These are phyloP conservation scores for Lamproptera curius DNA, from an alignment of 2,888 invertebrate species.

Conservation along the genomic window DNA sequence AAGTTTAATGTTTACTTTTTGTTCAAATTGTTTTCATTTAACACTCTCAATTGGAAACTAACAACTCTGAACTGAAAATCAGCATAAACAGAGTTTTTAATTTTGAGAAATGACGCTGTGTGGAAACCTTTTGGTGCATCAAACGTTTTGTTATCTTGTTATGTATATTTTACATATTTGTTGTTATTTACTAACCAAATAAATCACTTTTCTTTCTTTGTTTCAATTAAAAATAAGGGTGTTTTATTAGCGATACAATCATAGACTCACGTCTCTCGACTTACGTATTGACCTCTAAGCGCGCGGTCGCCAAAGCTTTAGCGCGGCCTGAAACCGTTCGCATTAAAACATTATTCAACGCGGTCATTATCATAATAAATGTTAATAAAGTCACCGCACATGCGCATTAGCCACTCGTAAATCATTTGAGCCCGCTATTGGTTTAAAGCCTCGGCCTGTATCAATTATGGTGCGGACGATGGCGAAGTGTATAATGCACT, in stretches of 20 bases:
- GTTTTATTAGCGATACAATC: too few species aligned
- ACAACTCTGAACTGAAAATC: not conserved
- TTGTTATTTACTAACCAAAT: not conserved
- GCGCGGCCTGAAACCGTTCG: constrained; percentile 26
- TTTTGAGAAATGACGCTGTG: not conserved
- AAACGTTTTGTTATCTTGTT: too few species aligned
- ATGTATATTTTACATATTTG: too few species aligned
- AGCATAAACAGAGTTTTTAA: not conserved
- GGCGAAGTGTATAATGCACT: constrained; percentile 35
- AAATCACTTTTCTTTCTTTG: not conserved
- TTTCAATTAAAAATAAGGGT: not conserved
- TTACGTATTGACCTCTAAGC: not conserved
- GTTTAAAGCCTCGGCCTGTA: constrained; percentile 63
- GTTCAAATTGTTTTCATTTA: too few species aligned
- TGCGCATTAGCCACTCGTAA: constrained; percentile 65
- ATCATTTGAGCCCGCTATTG: constrained; percentile 63
- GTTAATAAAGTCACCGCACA: constrained; percentile 68
- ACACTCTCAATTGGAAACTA: too few species aligned
- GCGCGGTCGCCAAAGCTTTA: constrained; percentile 14
- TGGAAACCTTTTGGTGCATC: too few species aligned
- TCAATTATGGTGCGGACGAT: constrained; percentile 62
- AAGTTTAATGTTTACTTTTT: too few species aligned
- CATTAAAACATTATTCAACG: constrained; percentile 64
- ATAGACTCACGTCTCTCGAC: not conserved
- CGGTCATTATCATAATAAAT: constrained; percentile 71